phyloP scores from a whole-genome alignment of 2,113 vertebrate species.

The Manacus vitellinus region DNA sequence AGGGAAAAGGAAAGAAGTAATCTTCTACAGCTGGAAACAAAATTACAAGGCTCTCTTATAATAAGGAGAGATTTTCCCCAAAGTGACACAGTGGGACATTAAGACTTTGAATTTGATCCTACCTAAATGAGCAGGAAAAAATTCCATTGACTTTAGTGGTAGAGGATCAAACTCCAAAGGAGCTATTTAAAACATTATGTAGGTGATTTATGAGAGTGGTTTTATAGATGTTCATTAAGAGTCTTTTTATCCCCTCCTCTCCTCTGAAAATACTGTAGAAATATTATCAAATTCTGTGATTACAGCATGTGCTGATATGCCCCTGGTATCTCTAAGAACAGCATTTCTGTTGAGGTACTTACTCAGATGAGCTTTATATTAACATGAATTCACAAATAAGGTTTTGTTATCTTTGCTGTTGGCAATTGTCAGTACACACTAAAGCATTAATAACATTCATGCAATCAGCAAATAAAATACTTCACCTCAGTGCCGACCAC shows the following conservation, averaged over 20 bases:
- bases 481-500: fast-evolving
- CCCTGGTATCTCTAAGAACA: not conserved
- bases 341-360: not conserved
- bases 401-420: not conserved
- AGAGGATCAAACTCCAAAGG: slow-evolving; percentile 6
- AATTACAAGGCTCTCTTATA: slow-evolving; percentile 40
- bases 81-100: slow-evolving; percentile 50
- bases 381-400: not conserved
- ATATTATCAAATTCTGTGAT: not conserved
- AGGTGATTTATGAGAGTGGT: not conserved
- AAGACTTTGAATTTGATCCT: slow-evolving; percentile 44
- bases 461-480: not conserved
- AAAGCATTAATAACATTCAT: not conserved
- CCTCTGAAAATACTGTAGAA: not conserved
- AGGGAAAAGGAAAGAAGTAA: slow-evolving; percentile 39
- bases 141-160: not conserved
- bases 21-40: slow-evolving; percentile 52
- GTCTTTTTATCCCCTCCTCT: not conserved
- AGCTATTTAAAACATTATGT: not conserved
- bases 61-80: slow-evolving; percentile 48
- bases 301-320: not conserved
- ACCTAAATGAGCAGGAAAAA: slow-evolving; percentile 40
- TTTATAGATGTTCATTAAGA: slow-evolving; percentile 8
- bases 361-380: not conserved
- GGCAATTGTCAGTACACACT: not conserved